phyloP scores from a whole-genome alignment of 2,888 invertebrate species.

The Eupithecia insigniata region DNA sequence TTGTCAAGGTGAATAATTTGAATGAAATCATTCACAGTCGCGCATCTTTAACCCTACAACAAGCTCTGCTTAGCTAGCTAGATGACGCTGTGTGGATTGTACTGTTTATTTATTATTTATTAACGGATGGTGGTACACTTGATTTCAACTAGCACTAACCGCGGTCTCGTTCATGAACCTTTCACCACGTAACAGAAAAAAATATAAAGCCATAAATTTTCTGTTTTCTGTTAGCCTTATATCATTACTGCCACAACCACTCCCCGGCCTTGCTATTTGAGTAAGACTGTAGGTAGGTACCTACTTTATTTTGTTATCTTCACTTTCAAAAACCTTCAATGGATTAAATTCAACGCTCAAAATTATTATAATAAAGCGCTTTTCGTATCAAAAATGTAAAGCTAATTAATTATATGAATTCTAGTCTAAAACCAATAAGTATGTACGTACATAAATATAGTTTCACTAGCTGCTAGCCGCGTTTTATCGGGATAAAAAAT shows the following conservation, averaged over 20 bases:
- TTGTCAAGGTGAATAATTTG: too few species aligned
- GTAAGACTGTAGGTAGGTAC: neutral
- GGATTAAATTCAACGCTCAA: neutral
- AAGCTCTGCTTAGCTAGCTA: too few species aligned
- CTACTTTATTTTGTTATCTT: neutral
- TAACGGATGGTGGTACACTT: neutral
- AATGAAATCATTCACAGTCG: too few species aligned
- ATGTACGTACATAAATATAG: too few species aligned
- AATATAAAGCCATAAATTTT: neutral
- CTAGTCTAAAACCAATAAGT: too few species aligned
- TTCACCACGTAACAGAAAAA: too few species aligned
- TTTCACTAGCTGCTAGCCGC: too few species aligned
- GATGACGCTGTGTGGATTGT: too few species aligned
- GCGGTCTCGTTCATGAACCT: neutral
- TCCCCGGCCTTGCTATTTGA: conserved; percentile 6
- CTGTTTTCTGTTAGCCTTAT: neutral
- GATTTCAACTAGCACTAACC: neutral
- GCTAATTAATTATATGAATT: too few species aligned
- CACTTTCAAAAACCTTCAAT: conserved; percentile 6
- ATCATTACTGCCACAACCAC: neutral
- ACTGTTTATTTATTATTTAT: too few species aligned
- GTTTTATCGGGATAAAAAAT: too few species aligned
- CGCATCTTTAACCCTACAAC: too few species aligned
- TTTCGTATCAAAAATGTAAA: neutral
- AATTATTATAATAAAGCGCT: neutral